A percentile compares a stretch with the other conserved stretches of the same genome.
Conservation (phyloP, 2,797 vertebrate species). For the Sebastes umbrosus region DNA sequence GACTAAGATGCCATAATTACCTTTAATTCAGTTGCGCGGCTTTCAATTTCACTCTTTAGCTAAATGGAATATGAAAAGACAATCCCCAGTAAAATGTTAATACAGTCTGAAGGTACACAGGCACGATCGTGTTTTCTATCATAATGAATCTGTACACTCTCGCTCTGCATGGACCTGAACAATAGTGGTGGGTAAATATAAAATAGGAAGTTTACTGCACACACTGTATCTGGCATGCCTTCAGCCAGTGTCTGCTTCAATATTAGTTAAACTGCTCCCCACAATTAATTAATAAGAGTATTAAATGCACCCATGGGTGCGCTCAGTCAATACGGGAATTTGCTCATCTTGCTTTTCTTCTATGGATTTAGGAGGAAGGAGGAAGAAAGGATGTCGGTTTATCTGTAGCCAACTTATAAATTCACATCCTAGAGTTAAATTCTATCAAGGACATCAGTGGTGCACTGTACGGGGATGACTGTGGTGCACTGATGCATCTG, state of each 20-base stretch:
- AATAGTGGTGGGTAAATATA: constrained; percentile 9
- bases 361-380: constrained; percentile 21
- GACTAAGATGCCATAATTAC: constrained; percentile 13
- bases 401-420: background rate
- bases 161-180: constrained; percentile 9
- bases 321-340: constrained; percentile 47
- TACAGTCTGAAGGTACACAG: constrained; percentile 14
- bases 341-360: constrained; percentile 43
- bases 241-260: constrained; percentile 46
- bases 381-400: constrained; percentile 12
- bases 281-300: constrained; percentile 74
- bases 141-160: background rate
- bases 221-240: constrained; percentile 25
- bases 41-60: constrained; percentile 20
- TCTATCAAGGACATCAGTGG: background rate
- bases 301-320: constrained; percentile 64
- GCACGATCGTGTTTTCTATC: constrained; percentile 13
- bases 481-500: background rate
- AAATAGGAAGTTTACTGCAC: constrained; percentile 29
- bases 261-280: constrained; percentile 68
- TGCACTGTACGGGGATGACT: background rate
- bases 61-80: constrained; percentile 23
- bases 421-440: background rate
- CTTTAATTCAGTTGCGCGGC: constrained; percentile 8
- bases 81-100: constrained; percentile 41